Evolutionary conservation across 2,888 invertebrate species (phyloP), one percentile per base, ranked within the genome.

Genomic region (Andrena flavipes): DNA sequence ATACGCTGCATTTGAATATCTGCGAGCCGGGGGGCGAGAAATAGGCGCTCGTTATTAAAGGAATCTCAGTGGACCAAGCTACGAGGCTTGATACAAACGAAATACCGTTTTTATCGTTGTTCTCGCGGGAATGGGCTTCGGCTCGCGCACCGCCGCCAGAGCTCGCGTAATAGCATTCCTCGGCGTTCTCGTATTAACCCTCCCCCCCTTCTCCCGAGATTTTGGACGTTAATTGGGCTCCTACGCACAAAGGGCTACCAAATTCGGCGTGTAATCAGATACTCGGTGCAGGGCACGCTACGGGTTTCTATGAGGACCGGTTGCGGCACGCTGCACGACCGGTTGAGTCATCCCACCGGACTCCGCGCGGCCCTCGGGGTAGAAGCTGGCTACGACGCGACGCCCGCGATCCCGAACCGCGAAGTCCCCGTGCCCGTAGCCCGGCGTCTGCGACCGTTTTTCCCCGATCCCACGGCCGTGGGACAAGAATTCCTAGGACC

Each of bases 401-500:
- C 68, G 56, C 60, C 71, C 76, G 62, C 35, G 73, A 56, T 26
- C 72, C 74, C n/a, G 83, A 85, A 87, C 80, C 87, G 73, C 87
- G 67, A 85, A 88, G 82, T 86, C 85, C 86, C 77, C 42, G 42
- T 5, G 76, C 59, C 33, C 70, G 72, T 77, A 62, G 35, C 42
- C 68, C 29, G n/a, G 49, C 62, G 60, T 51, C 75, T 73, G 80
- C 67, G 69, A 74, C 74, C 82, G 71, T 86, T 86, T 87, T 82
- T 79, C 77, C 72, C 49, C 63, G 65, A n/a, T 67, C 48, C 70
- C 72, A 73, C 60, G 76, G 80, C 67, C 86, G 79, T 88, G 86
- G 77, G 86, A 88, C 78, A 85, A 77, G 85, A 86, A 88, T 88
- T 89, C 82, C 84, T 88, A 80, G 84, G 74, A 83, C 83, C 84